Percentiles rank a stretch among this genome's conserved stretches.
phyloP scores from a whole-genome alignment of 1,140 invertebrate species.

The Holotrichia oblita region DNA sequence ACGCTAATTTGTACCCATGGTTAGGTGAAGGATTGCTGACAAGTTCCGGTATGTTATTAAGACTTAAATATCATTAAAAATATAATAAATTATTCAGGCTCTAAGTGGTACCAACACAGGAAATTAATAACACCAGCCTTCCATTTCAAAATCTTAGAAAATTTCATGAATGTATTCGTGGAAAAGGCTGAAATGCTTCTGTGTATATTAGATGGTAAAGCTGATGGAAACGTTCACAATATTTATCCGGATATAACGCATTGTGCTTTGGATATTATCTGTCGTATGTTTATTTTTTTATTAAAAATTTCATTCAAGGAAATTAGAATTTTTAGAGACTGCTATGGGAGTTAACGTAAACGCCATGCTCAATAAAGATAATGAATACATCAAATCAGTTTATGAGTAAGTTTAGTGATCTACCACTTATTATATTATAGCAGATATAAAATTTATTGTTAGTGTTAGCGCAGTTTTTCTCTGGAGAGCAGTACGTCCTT shows the following conservation, averaged over 20 bases:
- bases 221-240: constrained; percentile 71
- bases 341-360: constrained; percentile 30
- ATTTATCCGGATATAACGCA: constrained; percentile 79
- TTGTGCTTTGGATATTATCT: constrained; percentile 82
- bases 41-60: constrained; percentile 63
- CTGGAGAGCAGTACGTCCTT: neutral
- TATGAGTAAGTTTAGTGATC: neutral
- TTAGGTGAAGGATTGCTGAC: constrained; percentile 63
- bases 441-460: too few relatives aligned
- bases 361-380: constrained; percentile 3
- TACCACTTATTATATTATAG: too few relatives aligned
- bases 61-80: neutral
- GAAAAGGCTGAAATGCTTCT: constrained; percentile 76
- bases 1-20: constrained; percentile 67
- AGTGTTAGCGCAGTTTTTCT: neutral
- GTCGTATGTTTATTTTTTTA: constrained; percentile 62
- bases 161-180: constrained; percentile 85
- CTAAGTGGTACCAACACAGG: constrained; percentile 79
- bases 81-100: constrained; percentile 37
- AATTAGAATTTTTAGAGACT: constrained; percentile 2
- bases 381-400: constrained; percentile 30
- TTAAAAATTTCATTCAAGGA: too few relatives aligned
- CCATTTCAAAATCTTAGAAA: constrained; percentile 88
- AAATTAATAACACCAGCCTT: constrained; percentile 90
- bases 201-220: constrained; percentile 70